Evolutionary conservation across 2,113 vertebrate genomes (phyloP), one percentile per base, ranked within the genome.

Genomic region (Pleuronectes platessa): DNA sequence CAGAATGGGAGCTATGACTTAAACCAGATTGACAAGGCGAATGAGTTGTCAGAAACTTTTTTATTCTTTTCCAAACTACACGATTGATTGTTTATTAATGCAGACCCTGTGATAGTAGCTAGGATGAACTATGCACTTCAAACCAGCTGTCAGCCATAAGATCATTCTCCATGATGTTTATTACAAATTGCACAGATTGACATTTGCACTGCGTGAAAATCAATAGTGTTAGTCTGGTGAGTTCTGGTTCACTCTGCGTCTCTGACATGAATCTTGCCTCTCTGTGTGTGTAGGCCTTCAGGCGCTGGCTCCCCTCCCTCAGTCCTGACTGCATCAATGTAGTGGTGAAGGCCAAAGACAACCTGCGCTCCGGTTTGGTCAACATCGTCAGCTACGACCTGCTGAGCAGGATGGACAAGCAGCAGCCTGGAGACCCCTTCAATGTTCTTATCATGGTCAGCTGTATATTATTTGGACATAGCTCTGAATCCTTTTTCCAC

Each of bases 381-480:
- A 99, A 96, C 92, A 97, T 99, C 17, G 74, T 97, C 93, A 99
- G 97, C 92, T 99, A 98, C 65, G 98, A 99, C 86, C 97, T 99
- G 61, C 95, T 99, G 68, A 96, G 96, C 92, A 95, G 95, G 91
- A 94, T 97, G 93, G 95, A 96, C 74, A 98, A 95, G 77, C 94
- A 95, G 82, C 90, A 94, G 54, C 58, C 40, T 0, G 91, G 93
- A 77, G 91, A 78, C n/a, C 79, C 92, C n/a, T 98, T 99, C 84
- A 93, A 92, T 81, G 95, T 99, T 59, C 93, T 99, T 83, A 98
- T 99, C 86, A 93, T 99, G 91, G 98, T 99, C 84, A 96, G 92
- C 54, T 61, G 42, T 66, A 17, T n/a, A 11, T 51, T 64, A 4
- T 53, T 69, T 24, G 61, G 18, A 60, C 51, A 35, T 18, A 47